Conservation (phyloP, 2,888 invertebrate species). For the Barypeithes pellucidus region DNA sequence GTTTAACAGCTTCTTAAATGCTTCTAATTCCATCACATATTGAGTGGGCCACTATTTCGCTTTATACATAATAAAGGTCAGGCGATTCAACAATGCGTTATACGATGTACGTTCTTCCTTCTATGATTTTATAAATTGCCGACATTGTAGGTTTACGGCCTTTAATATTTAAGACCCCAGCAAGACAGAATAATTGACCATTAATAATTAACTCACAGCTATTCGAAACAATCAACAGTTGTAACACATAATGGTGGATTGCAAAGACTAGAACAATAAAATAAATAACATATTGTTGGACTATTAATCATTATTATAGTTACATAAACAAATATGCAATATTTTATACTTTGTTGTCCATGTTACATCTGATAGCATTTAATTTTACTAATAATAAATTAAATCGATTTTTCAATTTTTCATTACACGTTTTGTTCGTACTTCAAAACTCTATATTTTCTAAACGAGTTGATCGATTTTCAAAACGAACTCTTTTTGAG, state of each 20-base stretch:
- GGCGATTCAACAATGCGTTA: too few species aligned
- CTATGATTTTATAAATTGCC: background rate
- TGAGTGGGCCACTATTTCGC: background rate
- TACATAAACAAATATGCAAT: background rate
- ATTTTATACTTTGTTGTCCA: too few species aligned
- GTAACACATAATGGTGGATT: background rate
- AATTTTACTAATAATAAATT: too few species aligned
- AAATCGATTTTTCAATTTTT: too few species aligned
- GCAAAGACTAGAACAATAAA: slow-evolving; percentile 9
- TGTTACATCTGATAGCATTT: too few species aligned
- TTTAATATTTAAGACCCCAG: slow-evolving; percentile 17
- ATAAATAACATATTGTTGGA: slow-evolving; percentile 1
- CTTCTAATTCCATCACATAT: too few species aligned
- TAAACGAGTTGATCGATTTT: too few species aligned
- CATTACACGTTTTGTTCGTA: too few species aligned
- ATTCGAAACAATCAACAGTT: slow-evolving; percentile 6
- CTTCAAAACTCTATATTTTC: too few species aligned
- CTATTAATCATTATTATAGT: background rate
- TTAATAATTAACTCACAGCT: slow-evolving; percentile 1
- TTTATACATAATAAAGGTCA: too few species aligned
- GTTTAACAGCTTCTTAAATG: too few species aligned
- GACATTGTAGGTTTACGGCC: slow-evolving; percentile 25
- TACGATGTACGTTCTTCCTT: background rate
- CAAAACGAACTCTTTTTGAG: too few species aligned
- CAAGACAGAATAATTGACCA: slow-evolving; percentile 4